Conservation (phyloP, 2,888 invertebrate genomes). For the Physocephala rufipes region DNA sequence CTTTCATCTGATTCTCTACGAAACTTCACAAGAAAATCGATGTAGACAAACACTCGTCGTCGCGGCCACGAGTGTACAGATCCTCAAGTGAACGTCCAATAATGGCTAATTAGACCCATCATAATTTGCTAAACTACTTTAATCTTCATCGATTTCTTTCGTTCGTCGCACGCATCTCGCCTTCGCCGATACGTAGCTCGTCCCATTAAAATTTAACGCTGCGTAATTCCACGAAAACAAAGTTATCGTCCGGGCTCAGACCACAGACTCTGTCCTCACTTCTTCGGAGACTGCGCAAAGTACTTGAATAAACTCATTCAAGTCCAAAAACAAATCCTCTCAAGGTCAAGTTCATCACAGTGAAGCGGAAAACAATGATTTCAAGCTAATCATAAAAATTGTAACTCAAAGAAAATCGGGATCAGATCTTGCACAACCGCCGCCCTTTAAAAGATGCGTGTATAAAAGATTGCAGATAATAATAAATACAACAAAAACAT, state of each 20-base stretch:
- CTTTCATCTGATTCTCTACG: neutral
- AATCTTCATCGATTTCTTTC: slow-evolving; percentile 11
- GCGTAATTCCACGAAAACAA: neutral
- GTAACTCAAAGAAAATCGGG: slow-evolving; percentile 20
- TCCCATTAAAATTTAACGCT: slow-evolving; percentile 4
- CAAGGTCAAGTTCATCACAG: slow-evolving; percentile 15
- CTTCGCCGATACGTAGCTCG: neutral
- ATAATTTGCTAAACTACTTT: slow-evolving; percentile 11
- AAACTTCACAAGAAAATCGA: neutral
- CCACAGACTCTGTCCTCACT: too few relatives aligned
- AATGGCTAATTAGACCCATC: slow-evolving; percentile 7
- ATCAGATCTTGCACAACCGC: neutral
- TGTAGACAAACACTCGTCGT: too few relatives aligned
- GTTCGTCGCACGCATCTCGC: neutral
- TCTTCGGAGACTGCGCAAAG: neutral
- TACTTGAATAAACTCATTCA: neutral
- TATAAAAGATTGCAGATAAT: slow-evolving; percentile 13
- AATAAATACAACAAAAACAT: slow-evolving; percentile 16
- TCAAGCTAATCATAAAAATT: slow-evolving; percentile 26
- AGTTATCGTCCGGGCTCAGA: neutral
- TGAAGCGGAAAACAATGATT: slow-evolving; percentile 12
- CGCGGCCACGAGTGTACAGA: neutral
- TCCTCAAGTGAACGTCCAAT: neutral
- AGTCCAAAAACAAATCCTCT: slow-evolving; percentile 16
- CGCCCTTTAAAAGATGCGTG: slow-evolving; percentile 1